A percentile compares a stretch with the other conserved stretches of the same genome.
Evolutionary conservation across 2,888 invertebrate genomes (phyloP).

Genomic region (Ophion ventricosus): DNA sequence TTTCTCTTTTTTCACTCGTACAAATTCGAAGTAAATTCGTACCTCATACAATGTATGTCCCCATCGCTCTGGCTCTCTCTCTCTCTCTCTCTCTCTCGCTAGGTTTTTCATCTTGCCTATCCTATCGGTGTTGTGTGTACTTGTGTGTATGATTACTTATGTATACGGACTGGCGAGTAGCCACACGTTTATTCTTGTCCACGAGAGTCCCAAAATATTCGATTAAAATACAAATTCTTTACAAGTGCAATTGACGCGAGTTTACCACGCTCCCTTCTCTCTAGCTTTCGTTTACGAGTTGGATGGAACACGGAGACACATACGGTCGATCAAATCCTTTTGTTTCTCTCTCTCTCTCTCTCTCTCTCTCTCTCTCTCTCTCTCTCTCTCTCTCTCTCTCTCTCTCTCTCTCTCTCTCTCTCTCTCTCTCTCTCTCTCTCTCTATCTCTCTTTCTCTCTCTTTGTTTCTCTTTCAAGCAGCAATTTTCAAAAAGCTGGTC

Average conservation of each 20-base stretch:
- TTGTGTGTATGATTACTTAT: slow-evolving; percentile 43
- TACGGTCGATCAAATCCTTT: slow-evolving; percentile 63
- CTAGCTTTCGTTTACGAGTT: slow-evolving; percentile 63
- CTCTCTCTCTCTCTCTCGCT: slow-evolving; percentile 9
- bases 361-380: slow-evolving; percentile 22
- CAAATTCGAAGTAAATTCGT: slow-evolving; percentile 58
- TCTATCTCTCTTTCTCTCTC: too few species aligned
- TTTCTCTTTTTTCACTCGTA: slow-evolving; percentile 32
- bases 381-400: too few species aligned
- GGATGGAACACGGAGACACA: slow-evolving; percentile 66
- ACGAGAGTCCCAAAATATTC: slow-evolving; percentile 50
- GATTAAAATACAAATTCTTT: slow-evolving; percentile 66
- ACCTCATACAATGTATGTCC: slow-evolving; percentile 15
- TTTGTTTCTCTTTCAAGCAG: too few species aligned
- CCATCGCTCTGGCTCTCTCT: slow-evolving; percentile 8
- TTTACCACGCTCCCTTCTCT: slow-evolving; percentile 38
- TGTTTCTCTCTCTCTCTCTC: slow-evolving; percentile 36
- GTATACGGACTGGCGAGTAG: slow-evolving; percentile 43
- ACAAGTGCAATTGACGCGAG: slow-evolving; percentile 67
- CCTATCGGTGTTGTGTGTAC: slow-evolving; percentile 40
- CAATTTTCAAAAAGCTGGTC: too few species aligned
- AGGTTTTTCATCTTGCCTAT: slow-evolving; percentile 25
- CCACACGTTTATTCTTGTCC: slow-evolving; percentile 23
- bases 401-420: too few species aligned
- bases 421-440: too few species aligned